Base-by-base conservation (phyloP, 2,888 invertebrate genomes). In the Napeogenes inachia region DNA sequence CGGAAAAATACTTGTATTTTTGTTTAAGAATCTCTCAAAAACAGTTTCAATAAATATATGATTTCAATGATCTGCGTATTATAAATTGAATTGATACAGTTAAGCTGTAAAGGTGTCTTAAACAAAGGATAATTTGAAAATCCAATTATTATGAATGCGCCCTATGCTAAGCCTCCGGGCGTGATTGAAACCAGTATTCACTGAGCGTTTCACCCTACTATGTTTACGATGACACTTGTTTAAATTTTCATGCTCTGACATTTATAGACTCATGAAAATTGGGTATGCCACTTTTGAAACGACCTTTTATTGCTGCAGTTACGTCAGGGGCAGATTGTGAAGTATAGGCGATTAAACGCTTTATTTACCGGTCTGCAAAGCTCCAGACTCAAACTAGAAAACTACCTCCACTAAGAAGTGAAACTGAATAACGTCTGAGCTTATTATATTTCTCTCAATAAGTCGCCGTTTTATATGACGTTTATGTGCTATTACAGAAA, bases 291-390 rank as follows among this genome's bases (percentile, higher is more conserved):
- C 72, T 78, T 77, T 75, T 75, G 70, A 70, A 70, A 68, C 68
- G 70, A 63, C 65, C 68, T 77, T 76, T 79, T 76, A 78, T 72
- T 75, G 73, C 73, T 71, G 65, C 70, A 70, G 71, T 77, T 69
- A 75, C 74, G 71, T 72, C 75, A 71, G 71, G 71, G 69, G 80
- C 77, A 82, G 85, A 87, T 87, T 85, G 82, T 82, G 75, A 87
- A 80, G 80, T 85, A 84, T 82, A 70, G 79, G 70, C 82, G 73
- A 81, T 82, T 84, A 79, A 80, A 78, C 69, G 70, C 61, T 71
- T 80, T 82, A 86, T 85, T 84, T 85, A 84, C 78, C 73, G 67
- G 67, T 66, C 67, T 73, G 70, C 71, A 70, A 68, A 73, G 72
- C 72, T 70, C 70, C 74, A 67, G 73, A 61, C 64, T 66, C 57